Base-by-base conservation (phyloP, 2,888 invertebrate species). In the Colletes collaris region DNA sequence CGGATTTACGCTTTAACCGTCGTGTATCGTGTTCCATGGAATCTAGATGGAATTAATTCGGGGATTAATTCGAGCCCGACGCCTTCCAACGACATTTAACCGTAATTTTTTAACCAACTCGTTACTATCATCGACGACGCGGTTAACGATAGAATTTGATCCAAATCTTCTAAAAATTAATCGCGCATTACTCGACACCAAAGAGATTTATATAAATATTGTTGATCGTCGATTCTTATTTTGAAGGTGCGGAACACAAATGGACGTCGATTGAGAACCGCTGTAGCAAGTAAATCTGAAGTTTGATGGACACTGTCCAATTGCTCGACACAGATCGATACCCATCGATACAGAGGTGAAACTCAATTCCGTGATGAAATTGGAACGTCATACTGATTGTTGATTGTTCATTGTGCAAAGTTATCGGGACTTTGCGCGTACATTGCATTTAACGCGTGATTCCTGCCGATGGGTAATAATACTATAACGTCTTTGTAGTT, bases 221-320 rank as follows among this genome's bases (percentile, higher is more conserved):
- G n/a, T 59, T 37, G 6, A 60, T 50, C 49, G 7, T 1, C 4
- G 37, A 60, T 40, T 58, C 8, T 46, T 46, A 46, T 46, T 8
- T 8, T 46, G 8, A 46, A 46, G 44, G 44, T 46, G 10, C 10
- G 0, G 10, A 8, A 3, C 10, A 7, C 10, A n/a, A 5, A 27
- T 35, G 40, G 10, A 0, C 2, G 16, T 13, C 27, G 44, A 3
- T 65, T 72, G 79, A 72, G 79, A 64, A 56, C 40, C 72, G 8
- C 59, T 68, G 65, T 16, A 37, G n/a, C 50, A 66, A 68, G 62
- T 56, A 58, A 69, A 80, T 80, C 56, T 37, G 27, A 65, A 73
- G 73, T 73, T 79, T 74, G 80, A 80, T 80, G 80, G 79, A 79
- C 73, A 11, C 69, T 66, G 58, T 79, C 80, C 80, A 80, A 79